Conservation (phyloP, 2,113 vertebrate species). For the Oxyruncus cristatus region DNA sequence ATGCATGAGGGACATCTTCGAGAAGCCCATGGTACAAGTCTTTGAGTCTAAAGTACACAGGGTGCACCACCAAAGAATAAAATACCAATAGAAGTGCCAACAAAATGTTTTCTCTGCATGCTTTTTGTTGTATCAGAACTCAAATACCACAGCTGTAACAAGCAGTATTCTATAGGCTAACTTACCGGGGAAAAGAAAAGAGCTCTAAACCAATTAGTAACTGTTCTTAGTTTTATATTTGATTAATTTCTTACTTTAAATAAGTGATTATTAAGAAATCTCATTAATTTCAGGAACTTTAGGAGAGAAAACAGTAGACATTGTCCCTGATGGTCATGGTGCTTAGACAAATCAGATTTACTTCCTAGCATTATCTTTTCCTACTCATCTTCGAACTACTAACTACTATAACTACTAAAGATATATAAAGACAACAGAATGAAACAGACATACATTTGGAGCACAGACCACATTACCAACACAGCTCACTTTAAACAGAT, state of each 20-base stretch:
- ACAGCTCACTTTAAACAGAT: background rate
- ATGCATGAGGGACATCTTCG: background rate
- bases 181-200: background rate
- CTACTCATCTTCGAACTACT: background rate
- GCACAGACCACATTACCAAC: background rate
- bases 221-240: background rate
- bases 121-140: background rate
- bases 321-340: background rate
- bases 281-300: constrained; percentile 12
- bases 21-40: background rate
- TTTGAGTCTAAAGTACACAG: background rate
- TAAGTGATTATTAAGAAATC: constrained; percentile 24
- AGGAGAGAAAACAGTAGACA: background rate
- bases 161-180: background rate
- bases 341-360: constrained; percentile 30
- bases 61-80: background rate
- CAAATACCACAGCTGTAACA: background rate
- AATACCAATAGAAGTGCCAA: background rate
- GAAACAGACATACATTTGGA: background rate
- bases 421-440: constrained; percentile 4
- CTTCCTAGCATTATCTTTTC: background rate
- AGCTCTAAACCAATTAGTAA: background rate
- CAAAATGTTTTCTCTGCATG: background rate
- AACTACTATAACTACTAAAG: background rate
- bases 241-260: constrained; percentile 33